These are phyloP conservation scores for Mobula birostris DNA, from an alignment of 2,113 vertebrate species.

Conservation along the genomic window DNA sequence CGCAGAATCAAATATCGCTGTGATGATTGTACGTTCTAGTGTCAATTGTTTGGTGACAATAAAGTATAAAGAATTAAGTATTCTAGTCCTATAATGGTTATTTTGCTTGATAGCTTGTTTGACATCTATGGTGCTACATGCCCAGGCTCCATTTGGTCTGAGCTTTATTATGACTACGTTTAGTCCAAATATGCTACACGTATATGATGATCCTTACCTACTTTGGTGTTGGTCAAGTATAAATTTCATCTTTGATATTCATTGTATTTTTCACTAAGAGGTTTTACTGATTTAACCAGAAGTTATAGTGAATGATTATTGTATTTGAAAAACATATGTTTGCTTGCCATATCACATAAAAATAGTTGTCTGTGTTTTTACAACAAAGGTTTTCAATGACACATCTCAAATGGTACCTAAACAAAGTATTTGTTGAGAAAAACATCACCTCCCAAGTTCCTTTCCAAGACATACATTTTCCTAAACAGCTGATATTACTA, in stretches of 20 bases:
- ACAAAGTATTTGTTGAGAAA: background rate
- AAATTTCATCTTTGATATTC: background rate
- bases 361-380: background rate
- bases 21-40: too few species aligned
- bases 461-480: background rate
- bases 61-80: too few species aligned
- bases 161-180: background rate
- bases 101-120: background rate
- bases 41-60: too few species aligned
- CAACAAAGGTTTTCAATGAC: background rate
- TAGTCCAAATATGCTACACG: background rate
- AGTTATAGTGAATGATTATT: too few species aligned
- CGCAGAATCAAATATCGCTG: too few species aligned
- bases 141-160: background rate
- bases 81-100: background rate
- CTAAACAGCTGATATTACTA: background rate
- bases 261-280: background rate
- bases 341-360: background rate
- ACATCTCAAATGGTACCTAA: background rate
- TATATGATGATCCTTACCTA: background rate
- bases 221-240: background rate
- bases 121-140: background rate
- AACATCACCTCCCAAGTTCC: background rate
- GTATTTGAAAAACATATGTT: background rate
- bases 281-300: background rate